These are phyloP conservation scores for Hyposoter didymator DNA, from an alignment of 2,888 invertebrate genomes.

Conservation along the genomic window DNA sequence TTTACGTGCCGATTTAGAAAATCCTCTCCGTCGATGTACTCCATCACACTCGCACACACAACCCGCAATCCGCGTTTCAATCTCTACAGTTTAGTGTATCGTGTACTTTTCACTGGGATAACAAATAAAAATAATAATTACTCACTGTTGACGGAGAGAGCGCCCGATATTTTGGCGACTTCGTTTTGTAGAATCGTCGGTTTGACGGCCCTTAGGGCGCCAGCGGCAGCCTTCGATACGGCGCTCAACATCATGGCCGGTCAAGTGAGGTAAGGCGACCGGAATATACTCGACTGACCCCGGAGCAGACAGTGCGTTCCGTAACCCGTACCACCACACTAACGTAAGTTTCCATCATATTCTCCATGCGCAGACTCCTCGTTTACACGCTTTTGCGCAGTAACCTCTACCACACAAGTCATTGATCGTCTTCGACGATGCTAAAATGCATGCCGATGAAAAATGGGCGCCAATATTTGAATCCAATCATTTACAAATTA, in stretches of 20 bases:
- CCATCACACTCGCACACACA: not conserved
- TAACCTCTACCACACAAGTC: constrained; percentile 55
- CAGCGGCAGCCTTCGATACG: constrained; percentile 86
- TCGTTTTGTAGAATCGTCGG: constrained; percentile 85
- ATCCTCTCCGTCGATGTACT: constrained; percentile 12
- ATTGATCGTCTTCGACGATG: constrained; percentile 4
- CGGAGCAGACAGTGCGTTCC: constrained; percentile 62
- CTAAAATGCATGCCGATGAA: not conserved
- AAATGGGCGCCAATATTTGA: constrained; percentile 52
- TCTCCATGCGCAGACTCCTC: constrained; percentile 54
- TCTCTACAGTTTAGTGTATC: not conserved
- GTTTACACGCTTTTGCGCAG: constrained; percentile 52
- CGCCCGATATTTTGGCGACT: constrained; percentile 84
- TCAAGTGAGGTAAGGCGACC: constrained; percentile 79
- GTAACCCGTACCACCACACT: constrained; percentile 39
- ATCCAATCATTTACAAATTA: not conserved
- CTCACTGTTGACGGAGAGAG: constrained; percentile 85
- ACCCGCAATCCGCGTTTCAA: not conserved
- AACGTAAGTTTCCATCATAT: constrained; percentile 27
- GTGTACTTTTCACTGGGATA: not conserved
- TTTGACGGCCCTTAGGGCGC: constrained; percentile 86
- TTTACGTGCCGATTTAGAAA: constrained; percentile 5
- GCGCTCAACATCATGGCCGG: constrained; percentile 87
- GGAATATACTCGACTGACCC: constrained; percentile 73
- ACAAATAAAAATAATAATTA: constrained; percentile 75